Base-by-base conservation (phyloP, 2,113 vertebrate species). In the Trinectes maculatus region DNA sequence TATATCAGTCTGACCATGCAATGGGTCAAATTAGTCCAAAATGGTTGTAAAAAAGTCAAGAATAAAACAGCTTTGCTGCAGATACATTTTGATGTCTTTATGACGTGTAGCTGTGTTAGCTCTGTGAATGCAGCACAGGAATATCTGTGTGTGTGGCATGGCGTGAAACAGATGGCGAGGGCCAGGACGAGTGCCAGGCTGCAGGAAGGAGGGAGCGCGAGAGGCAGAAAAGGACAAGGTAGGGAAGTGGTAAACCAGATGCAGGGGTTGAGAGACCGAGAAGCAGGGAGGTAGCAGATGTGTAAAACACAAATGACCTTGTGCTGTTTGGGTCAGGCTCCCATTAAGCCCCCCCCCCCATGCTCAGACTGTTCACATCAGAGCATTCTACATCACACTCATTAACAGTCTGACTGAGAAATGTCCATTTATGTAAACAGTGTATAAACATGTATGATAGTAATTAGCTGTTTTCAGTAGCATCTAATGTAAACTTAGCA, bases 391-490 rank as follows among this genome's bases (percentile, higher is more conserved):
- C 79, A 54, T 56, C 46, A 77, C 91, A 77, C 91, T 93, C 87
- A 91, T 92, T 92, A 91, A 89, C 80, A 61, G 71, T 51, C 75
- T 48, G 58, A 91, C 86, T 87, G 89, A 80, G 74, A 74, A 56
- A 39, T 73, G 77, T 85, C 89, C 87, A 91, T 89, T 89, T 81
- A 87, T 82, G 86, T 82, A 85, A 87, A 88, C 80, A 61, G 5
- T n/a, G n/a, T n/a, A n/a, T n/a, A n/a, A n/a, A n/a, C n/a, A n/a
- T n/a, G n/a, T n/a, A n/a, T n/a, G n/a, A n/a, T n/a, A n/a, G n/a
- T n/a, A n/a, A n/a, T n/a, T n/a, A n/a, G n/a, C n/a, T n/a, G n/a
- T n/a, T n/a, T n/a, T n/a, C n/a, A n/a, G n/a, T 26, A 15, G 12
- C 40, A 18, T 40, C n/a, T 13, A 24, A 46, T 54, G 6, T 18